Percentiles rank a stretch among this genome's conserved stretches.
phyloP scores from a whole-genome alignment of 2,113 vertebrate species.

The Himantopus leucocephalus region DNA sequence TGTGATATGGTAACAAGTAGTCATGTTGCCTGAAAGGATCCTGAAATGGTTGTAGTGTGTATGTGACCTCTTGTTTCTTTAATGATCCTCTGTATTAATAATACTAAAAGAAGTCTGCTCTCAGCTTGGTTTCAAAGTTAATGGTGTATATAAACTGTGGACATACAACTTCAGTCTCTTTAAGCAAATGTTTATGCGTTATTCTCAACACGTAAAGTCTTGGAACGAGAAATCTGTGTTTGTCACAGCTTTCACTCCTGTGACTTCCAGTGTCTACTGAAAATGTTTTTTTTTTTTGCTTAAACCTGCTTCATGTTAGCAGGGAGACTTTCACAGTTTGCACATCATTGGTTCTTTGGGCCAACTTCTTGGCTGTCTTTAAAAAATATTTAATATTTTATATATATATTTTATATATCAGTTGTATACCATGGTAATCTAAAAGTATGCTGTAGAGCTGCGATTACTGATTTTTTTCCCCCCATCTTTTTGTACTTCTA shows the following conservation, averaged over 20 bases:
- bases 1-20: not conserved
- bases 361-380: not conserved
- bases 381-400: not conserved
- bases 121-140: not conserved
- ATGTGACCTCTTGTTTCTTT: not conserved
- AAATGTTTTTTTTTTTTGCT: not conserved
- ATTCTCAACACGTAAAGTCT: not conserved
- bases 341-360: not conserved
- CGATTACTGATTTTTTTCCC: not conserved
- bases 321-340: not conserved
- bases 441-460: not conserved
- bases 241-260: constrained; percentile 32
- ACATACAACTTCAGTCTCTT: not conserved
- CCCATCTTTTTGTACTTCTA: not conserved
- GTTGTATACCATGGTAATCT: not conserved
- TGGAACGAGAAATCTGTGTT: not conserved
- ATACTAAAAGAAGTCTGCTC: not conserved
- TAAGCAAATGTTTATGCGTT: not conserved
- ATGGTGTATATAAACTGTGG: not conserved
- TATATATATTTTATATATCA: not conserved
- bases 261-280: constrained; percentile 14
- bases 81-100: not conserved
- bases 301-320: not conserved
- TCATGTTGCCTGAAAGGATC: not conserved
- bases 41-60: not conserved